A percentile compares a stretch with the other conserved stretches of the same genome.
Conservation (phyloP, 1,140 invertebrate species). For the Stegodyphus dumicola region DNA sequence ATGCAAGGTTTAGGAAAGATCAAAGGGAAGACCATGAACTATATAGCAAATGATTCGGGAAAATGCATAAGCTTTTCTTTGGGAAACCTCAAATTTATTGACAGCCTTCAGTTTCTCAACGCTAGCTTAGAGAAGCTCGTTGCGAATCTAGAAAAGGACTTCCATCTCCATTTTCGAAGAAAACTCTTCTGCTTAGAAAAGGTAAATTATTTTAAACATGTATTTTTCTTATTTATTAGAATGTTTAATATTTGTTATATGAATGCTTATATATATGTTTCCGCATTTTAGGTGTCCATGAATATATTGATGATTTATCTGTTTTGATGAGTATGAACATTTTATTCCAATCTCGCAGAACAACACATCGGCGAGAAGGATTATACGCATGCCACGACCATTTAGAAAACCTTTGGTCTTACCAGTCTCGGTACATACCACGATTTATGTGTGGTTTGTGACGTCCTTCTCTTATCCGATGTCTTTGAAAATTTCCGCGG, state of each 20-base stretch:
- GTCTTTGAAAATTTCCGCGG: slow-evolving; percentile 65
- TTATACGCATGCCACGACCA: not conserved
- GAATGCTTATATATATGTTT: not conserved
- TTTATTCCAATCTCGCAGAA: not conserved
- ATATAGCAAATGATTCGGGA: not conserved
- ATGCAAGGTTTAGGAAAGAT: not conserved
- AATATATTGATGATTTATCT: too few relatives aligned
- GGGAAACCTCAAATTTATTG: not conserved
- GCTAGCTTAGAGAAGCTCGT: not conserved
- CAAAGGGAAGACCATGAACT: not conserved
- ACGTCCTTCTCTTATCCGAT: slow-evolving; percentile 34
- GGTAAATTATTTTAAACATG: not conserved
- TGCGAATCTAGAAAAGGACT: not conserved
- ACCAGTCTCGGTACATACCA: not conserved
- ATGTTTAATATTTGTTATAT: not conserved
- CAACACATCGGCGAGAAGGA: not conserved
- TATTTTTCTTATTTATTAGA: not conserved
- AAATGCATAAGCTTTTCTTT: slow-evolving; percentile 8
- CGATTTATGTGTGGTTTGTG: not conserved
- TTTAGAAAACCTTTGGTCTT: not conserved
- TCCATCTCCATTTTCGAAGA: not conserved
- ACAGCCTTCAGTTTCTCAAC: not conserved
- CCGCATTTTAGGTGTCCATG: too few relatives aligned
- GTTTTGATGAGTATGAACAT: too few relatives aligned
- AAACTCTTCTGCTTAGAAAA: not conserved